Evolutionary conservation across 2,888 invertebrate species (phyloP).

Genomic region (Megastigmus dorsalis): DNA sequence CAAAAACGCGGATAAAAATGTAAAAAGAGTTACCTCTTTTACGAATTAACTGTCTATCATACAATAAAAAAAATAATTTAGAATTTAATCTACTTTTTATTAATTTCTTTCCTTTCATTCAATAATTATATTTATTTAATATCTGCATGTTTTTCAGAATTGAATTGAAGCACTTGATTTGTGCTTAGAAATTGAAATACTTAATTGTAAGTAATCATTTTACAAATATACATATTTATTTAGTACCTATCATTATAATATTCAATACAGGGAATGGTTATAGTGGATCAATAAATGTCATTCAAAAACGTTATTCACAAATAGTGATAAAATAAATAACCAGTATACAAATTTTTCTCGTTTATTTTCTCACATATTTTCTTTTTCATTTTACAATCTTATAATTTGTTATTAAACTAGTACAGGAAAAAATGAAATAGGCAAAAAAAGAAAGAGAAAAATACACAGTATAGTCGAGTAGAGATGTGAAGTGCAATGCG

Average conservation of each 20-base stretch:
- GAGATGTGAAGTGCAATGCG: conserved; percentile 61
- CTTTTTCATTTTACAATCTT: conserved; percentile 63
- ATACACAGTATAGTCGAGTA: conserved; percentile 60
- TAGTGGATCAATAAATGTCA: no score
- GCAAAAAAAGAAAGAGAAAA: conserved; percentile 58
- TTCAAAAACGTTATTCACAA: no score
- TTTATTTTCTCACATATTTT: conserved; percentile 61
- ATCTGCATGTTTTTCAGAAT: not conserved
- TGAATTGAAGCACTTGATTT: no score
- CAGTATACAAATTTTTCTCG: conserved; percentile 52
- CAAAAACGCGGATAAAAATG: not conserved
- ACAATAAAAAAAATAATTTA: conserved; percentile 35
- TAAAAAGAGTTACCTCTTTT: conserved; percentile 24
- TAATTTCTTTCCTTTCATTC: no score
- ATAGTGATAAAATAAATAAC: conserved; percentile 6
- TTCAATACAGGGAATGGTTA: no score
- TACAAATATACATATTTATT: not conserved
- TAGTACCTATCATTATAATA: not conserved
- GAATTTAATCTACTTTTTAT: no score
- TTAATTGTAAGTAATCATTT: no score
- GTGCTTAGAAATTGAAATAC: no score
- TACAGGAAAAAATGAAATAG: conserved; percentile 66
- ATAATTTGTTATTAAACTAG: conserved; percentile 64
- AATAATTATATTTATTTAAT: not conserved
- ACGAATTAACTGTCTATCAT: conserved; percentile 31